These are phyloP conservation scores for Cartodere bifasciata DNA, from an alignment of 2,888 invertebrate species.

Conservation along the genomic window DNA sequence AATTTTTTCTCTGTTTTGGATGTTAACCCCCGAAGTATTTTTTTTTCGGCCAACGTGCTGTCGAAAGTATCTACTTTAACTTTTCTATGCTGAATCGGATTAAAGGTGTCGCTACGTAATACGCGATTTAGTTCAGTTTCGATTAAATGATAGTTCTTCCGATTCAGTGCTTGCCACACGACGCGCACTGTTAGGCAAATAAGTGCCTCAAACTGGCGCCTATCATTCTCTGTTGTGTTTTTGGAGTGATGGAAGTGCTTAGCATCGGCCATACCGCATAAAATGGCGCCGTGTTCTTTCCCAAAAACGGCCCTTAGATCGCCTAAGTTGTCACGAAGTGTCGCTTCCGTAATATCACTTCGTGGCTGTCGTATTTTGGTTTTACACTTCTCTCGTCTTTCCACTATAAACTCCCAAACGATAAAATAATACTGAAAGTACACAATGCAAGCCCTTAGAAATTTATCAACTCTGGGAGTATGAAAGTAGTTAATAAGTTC, in stretches of 20 bases:
- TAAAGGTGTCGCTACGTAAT: constrained; percentile 48
- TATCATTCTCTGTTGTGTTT: constrained; percentile 49
- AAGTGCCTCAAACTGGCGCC: constrained; percentile 46
- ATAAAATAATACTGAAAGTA: too few species aligned
- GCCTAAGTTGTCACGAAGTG: constrained; percentile 41
- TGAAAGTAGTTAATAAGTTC: too few species aligned
- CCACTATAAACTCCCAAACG: constrained; percentile 43
- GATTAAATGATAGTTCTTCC: constrained; percentile 47
- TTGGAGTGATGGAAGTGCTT: constrained; percentile 48
- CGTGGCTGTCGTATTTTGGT: constrained; percentile 42
- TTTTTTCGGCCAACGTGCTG: constrained; percentile 32
- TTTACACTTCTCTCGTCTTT: constrained; percentile 38
- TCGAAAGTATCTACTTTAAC: constrained; percentile 34
- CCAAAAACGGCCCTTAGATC: constrained; percentile 46
- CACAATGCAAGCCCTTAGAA: too few species aligned
- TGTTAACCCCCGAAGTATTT: constrained; percentile 41
- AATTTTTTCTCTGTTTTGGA: constrained; percentile 43
- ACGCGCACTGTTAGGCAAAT: constrained; percentile 46
- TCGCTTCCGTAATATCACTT: constrained; percentile 37
- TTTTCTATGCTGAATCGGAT: constrained; percentile 38
- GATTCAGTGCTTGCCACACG: constrained; percentile 49
- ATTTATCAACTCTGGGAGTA: too few species aligned
- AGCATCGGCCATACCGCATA: constrained; percentile 43
- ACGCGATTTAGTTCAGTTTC: constrained; percentile 49
- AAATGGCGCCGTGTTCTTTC: constrained; percentile 46